Base-by-base conservation (phyloP, 2,888 invertebrate species). In the Philaethria dido region DNA sequence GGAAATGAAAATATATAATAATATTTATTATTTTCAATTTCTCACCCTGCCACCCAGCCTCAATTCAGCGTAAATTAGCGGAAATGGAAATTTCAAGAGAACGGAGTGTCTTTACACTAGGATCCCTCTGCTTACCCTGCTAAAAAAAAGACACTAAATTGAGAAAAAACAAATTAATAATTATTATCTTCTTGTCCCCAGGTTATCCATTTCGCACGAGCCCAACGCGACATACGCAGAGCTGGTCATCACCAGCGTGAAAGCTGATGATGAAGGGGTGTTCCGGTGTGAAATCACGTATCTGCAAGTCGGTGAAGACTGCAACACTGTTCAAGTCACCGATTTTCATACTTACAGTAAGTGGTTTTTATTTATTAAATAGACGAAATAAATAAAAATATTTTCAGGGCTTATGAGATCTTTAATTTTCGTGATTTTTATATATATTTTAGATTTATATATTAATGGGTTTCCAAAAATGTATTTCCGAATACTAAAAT, bases 201-300 rank as follows among this genome's bases (percentile, higher is more conserved):
- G 97, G 81, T 94, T 96, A 86, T 93, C 94, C 61, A 94, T 96
- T 79, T 93, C 94, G 60, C 95, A 96, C 86, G 91, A 93, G 42
- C 93, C 94, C 18, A 95, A 95, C 82, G 93, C 93, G 59, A 94
- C 95, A 0, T 93, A 93, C 77, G 95, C 96, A 0, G 94, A 94
- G 76, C 91, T 97, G 80, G 94, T 95, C 77, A 96, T 97, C 74
- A 92, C 93, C 36, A 93, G 94, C 60, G 93, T 96, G 14, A 93
- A 95, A 74, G 93, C 96, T 2, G 94, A 94, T 60, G 97, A 97
- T 80, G 97, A 97, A 75, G 96, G 96, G 0, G 93, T 95, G 57
- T 97, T 96, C 93, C 95, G 96, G 76, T 97, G 97, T 78, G 97
- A 97, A 86, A 96, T 96, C 80, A 97, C 96, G 0, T 97, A 96